Evolutionary conservation across 2,888 invertebrate genomes (phyloP), one percentile per base, ranked within the genome.

Genomic region (Parapristionchus giblindavisi): DNA sequence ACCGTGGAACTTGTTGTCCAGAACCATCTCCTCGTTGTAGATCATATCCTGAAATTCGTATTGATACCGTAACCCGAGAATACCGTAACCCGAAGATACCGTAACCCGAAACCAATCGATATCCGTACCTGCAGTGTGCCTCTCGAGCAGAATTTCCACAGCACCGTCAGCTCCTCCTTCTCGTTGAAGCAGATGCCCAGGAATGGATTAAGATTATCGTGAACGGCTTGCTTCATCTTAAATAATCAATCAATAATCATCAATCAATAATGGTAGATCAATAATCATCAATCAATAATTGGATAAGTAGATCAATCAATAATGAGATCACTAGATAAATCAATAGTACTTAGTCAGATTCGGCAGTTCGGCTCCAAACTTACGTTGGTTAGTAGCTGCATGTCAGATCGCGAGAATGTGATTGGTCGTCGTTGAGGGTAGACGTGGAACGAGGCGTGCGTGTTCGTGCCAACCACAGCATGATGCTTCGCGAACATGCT

Each of bases 191-290:
- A 81, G 81, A 87, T 83, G 78, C 98, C 98, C 89, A 97, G 94
- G 90, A 98, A 98, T 75, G 95, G 94, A 90, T 97, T 97, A 81
- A 98, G 92, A 90, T 98, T 97, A 89, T 96, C 95, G 90, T 98
- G 97, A 43, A 95, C 92, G 85, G 97, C 90, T 89, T 97, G 96
- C 76, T 96, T 92, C 88, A 98, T 91, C 90, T 91, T 27, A 76
- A 52, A 38, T 36, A 34, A n/a, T n/a, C n/a, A n/a, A n/a, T n/a
- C n/a, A n/a, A n/a, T n/a, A n/a, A n/a, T n/a, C n/a, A n/a, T 21
- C 48, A 21, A 78, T 27, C 24, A 3, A 5, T 63, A 34, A 58
- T 17, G 21, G n/a, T 17, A 58, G 51, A 51, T 51, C 51, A n/a
- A 51, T 51, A 21, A 17, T n/a, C 17, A 17, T 51, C 51, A 21